phyloP scores from a whole-genome alignment of 2,888 invertebrate species.

The Lasioglossum oenotherae region DNA sequence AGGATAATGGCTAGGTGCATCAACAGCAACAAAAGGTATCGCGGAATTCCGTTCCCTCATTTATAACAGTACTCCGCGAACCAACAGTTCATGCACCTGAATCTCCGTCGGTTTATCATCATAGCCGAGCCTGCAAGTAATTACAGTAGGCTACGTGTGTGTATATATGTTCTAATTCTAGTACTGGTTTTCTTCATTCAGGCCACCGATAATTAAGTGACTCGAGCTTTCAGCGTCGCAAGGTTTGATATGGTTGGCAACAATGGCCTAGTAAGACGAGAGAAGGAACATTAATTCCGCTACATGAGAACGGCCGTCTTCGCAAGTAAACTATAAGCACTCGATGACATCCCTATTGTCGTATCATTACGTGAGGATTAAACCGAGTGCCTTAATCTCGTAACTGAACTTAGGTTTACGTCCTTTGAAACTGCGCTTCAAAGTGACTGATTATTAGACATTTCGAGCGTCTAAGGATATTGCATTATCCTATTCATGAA shows the following conservation, averaged over 20 bases:
- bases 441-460: not conserved
- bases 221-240: constrained; percentile 39
- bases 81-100: constrained; percentile 33
- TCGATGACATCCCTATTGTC: constrained; percentile 60
- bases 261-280: constrained; percentile 49
- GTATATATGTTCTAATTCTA: constrained; percentile 42
- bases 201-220: constrained; percentile 60
- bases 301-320: constrained; percentile 61
- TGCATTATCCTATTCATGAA: not conserved
- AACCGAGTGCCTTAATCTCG: not conserved
- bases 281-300: constrained; percentile 62
- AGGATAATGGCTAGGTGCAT: constrained; percentile 7
- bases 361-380: constrained; percentile 65
- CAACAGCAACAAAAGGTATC: constrained; percentile 34
- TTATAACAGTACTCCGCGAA: constrained; percentile 37
- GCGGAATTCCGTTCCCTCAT: constrained; percentile 48
- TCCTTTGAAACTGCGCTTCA: not conserved
- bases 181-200: constrained; percentile 37
- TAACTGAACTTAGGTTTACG: constrained; percentile 6
- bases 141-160: constrained; percentile 40
- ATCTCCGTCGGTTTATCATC: constrained; percentile 56
- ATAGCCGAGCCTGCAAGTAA: constrained; percentile 57
- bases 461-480: not conserved
- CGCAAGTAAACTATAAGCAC: constrained; percentile 56
- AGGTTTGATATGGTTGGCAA: constrained; percentile 48